Evolutionary conservation across 2,888 invertebrate genomes (phyloP), one percentile per base, ranked within the genome.

Genomic region (Trichacis sp.): DNA sequence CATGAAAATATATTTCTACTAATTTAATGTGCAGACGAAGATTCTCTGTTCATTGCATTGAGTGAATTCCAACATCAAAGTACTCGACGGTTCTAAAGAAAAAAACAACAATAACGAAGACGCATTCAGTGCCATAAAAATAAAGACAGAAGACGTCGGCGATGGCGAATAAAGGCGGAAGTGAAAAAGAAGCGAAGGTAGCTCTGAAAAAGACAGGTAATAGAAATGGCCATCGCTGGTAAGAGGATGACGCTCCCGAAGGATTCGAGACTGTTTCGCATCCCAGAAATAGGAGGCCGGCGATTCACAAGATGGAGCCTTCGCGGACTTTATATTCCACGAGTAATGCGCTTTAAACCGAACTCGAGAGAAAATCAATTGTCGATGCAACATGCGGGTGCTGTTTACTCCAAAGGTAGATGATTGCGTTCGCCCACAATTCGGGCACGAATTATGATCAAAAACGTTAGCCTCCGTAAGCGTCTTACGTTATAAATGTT

Each of bases 171-270:
- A 60, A 60, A 43, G 48, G 53, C 53, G 36, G 30, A 52, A 12
- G 33, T 15, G 24, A 49, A 52, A 52, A 53, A 42, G 20, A 53
- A 59, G 24, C 18, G 48, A 48, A 36, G 30, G 17, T 53, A 60
- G 48, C 53, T 49, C 49, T 55, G 59, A 53, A 64, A 60, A 56
- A 42, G 56, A 56, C 49, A 52, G 45, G 64, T 64, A 64, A 64
- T 64, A 46, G 64, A 64, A 64, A 60, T 59, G 54, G 64, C 64
- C 56, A 60, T 60, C 47, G 53, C 60, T 60, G 49, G 56, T 64
- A 64, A 64, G 56, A 64, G 64, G 60, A 64, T 64, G 60, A 60
- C 64, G 49, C 50, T 60, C 64, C 56, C 56, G 53, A 49, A 64
- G 56, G 64, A 64, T 48, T 46, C 33, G 49, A 57, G 49, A 57